Evolutionary conservation across 2,797 vertebrate species (phyloP), one percentile per base, ranked within the genome.

Genomic region (Moxostoma hubbsi): DNA sequence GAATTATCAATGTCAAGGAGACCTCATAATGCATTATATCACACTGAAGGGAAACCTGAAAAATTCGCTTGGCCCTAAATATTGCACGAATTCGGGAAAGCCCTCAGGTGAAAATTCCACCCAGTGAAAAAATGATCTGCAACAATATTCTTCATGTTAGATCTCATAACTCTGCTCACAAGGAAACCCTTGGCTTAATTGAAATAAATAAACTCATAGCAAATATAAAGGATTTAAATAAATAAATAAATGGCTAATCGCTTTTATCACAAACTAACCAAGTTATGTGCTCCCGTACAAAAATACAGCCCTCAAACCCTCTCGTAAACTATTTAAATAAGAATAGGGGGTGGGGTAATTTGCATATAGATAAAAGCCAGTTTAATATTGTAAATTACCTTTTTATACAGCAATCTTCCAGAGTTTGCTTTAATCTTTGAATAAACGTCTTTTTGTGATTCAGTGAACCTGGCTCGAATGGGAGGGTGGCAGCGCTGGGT

Each of bases 311-410:
- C 77, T 75, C 61, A 86, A 87, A 85, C 77, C 81, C 81, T 87
- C 86, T 86, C 78, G 85, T 89, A 82, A 89, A 91, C 87, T 85
- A 89, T 91, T 91, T 80, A 90, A 85, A 87, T 84, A 75, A 75
- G 81, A 84, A 82, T 81, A 79, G 87, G 83, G 83, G 87, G 4
- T 69, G 73, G 78, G 78, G 79, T 79, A 75, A 90, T 92, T 93
- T 91, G 87, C 90, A 93, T 93, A 88, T 84, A 89, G 87, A 92
- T 93, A 93, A 91, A 92, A 92, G 87, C 88, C 87, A 86, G 86
- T 90, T 91, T 93, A 92, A 93, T 90, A 90, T 88, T 80, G 82
- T 89, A 92, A 92, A 93, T 92, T 86, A 88, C 83, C 88, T 81
- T 87, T 85, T 87, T 91, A 91, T 89, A 86, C 46, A 62, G 85